These are phyloP conservation scores for Spilogale gracilis DNA, from an alignment of 2,113 vertebrate species.

Conservation along the genomic window DNA sequence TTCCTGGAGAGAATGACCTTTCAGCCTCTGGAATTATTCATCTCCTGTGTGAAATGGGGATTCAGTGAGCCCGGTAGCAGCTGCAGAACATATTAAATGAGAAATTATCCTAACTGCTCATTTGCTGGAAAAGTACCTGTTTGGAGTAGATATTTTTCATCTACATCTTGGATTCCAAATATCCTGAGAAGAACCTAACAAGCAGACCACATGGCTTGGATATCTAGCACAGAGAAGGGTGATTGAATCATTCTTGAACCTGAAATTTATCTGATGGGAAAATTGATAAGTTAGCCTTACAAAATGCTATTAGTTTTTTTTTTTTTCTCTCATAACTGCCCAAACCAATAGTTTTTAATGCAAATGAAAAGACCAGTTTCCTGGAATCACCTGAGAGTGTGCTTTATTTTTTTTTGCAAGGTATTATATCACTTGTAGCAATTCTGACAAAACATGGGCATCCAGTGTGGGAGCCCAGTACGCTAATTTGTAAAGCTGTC, in stretches of 20 bases:
- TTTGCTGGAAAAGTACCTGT: not conserved
- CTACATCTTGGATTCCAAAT: not conserved
- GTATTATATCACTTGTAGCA: slow-evolving; percentile 68
- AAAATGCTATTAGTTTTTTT: not conserved
- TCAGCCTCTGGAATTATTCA: not conserved
- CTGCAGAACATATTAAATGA: not conserved
- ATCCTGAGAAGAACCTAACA: not conserved
- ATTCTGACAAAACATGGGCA: slow-evolving; percentile 76
- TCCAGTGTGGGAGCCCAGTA: slow-evolving; percentile 46
- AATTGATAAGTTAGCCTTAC: not conserved
- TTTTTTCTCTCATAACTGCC: not conserved
- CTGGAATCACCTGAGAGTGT: slow-evolving; percentile 30
- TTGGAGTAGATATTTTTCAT: not conserved
- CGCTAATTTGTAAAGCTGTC: slow-evolving; percentile 82
- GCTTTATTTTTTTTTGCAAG: slow-evolving; percentile 50
- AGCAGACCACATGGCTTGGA: not conserved
- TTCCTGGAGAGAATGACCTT: not conserved
- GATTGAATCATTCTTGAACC: not conserved
- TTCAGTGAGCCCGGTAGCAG: not conserved
- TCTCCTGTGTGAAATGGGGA: not conserved
- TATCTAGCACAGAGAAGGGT: not conserved
- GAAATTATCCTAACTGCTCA: not conserved
- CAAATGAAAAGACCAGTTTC: not conserved
- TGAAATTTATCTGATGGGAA: not conserved
- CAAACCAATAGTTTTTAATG: not conserved